Evolutionary conservation across 2,888 invertebrate genomes (phyloP).

Genomic region (Bombylius discolor): DNA sequence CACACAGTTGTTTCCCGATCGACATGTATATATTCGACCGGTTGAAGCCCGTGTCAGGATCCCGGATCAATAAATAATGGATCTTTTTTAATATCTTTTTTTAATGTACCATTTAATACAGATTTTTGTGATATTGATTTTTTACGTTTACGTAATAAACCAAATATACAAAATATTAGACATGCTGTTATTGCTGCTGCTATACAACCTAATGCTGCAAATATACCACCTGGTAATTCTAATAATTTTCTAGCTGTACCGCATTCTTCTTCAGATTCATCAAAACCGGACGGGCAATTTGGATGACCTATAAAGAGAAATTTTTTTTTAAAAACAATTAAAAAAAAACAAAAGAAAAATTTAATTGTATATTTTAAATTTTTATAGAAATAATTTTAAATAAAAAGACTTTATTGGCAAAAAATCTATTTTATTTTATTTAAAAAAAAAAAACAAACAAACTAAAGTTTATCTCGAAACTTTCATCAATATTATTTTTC

Average conservation of each 20-base stretch:
- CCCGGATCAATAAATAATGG: constrained; percentile 39
- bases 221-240: constrained; percentile 42
- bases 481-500: no score
- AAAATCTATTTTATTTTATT: no score
- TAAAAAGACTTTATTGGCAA: no score
- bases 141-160: constrained; percentile 44
- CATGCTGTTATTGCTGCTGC: constrained; percentile 44
- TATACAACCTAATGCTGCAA: constrained; percentile 44
- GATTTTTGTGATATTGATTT: constrained; percentile 42
- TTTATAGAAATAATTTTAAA: no score
- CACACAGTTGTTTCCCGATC: constrained; percentile 88
- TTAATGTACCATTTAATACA: constrained; percentile 37
- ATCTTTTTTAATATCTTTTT: constrained; percentile 47
- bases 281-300: constrained; percentile 54
- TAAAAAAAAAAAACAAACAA: no score
- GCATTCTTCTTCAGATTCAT: constrained; percentile 57
- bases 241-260: constrained; percentile 42
- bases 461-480: no score
- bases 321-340: neutral
- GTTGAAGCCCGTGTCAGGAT: constrained; percentile 81
- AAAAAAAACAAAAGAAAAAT: no score
- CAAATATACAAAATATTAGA: constrained; percentile 44
- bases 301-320: constrained; percentile 30
- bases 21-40: constrained; percentile 86
- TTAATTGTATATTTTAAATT: neutral